phyloP scores from a whole-genome alignment of 2,113 vertebrate genomes.

The Mormyrus lacerda region DNA sequence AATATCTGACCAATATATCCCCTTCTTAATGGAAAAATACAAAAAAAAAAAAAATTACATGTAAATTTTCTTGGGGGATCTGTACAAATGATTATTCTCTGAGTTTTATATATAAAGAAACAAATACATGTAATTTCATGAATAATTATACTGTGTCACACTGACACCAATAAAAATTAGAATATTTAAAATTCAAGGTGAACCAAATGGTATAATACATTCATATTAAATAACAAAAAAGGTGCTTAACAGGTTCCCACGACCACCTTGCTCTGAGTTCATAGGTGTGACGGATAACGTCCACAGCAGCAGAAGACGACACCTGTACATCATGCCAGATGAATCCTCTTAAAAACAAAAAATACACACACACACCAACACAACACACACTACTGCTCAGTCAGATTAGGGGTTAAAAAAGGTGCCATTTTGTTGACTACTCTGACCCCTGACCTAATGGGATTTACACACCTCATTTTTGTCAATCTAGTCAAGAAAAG shows the following conservation, averaged over 20 bases:
- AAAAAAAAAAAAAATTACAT: neutral
- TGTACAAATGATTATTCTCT: neutral
- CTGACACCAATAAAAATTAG: neutral
- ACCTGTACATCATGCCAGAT: neutral
- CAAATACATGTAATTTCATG: neutral
- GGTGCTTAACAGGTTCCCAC: neutral
- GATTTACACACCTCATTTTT: neutral
- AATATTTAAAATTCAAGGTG: neutral
- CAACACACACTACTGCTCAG: neutral
- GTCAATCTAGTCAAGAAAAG: neutral
- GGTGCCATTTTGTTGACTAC: neutral
- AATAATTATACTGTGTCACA: neutral
- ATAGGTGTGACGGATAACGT: neutral
- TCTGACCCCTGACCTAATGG: neutral
- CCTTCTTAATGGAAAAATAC: neutral
- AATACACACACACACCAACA: neutral
- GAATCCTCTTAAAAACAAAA: neutral
- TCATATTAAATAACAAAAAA: neutral
- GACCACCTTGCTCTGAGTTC: neutral
- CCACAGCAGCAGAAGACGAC: neutral
- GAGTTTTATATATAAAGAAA: neutral
- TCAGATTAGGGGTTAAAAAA: neutral
- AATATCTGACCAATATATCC: neutral
- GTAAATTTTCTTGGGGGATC: neutral
- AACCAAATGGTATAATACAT: neutral